Percentiles rank a stretch among this genome's conserved stretches.
These are phyloP conservation scores for Lutjanus erythropterus DNA, from an alignment of 2,113 vertebrate genomes.

Conservation along the genomic window DNA sequence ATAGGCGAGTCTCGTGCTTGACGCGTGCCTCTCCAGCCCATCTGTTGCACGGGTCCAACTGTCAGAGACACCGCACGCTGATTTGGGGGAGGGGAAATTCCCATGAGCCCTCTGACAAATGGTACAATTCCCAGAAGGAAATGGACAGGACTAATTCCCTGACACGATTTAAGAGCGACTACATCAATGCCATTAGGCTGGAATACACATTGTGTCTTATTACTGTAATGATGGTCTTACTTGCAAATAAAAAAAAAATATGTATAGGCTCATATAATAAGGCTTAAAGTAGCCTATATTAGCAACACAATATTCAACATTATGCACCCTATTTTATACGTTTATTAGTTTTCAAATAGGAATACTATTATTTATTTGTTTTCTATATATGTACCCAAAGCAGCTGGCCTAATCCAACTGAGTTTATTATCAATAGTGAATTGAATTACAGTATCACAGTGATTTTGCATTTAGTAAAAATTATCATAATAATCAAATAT, in stretches of 20 bases:
- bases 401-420: neutral
- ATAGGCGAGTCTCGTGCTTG: conserved; percentile 76
- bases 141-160: conserved; percentile 34
- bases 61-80: conserved; percentile 71
- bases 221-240: neutral
- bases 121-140: conserved; percentile 65
- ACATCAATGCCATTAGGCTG: neutral
- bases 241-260: neutral
- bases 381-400: neutral
- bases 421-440: neutral
- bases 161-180: conserved; percentile 5
- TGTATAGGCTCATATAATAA: too few relatives aligned
- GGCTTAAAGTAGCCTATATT: neutral
- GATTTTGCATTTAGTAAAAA: neutral
- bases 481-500: too few relatives aligned
- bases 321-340: neutral
- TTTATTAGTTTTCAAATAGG: neutral
- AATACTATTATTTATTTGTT: neutral
- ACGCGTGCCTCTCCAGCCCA: conserved; percentile 80
- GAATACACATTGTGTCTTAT: neutral
- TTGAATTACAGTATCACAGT: neutral
- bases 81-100: conserved; percentile 46
- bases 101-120: conserved; percentile 52
- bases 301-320: neutral
- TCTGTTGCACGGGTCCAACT: conserved; percentile 75